Evolutionary conservation across 2,888 invertebrate species (phyloP), one percentile per base, ranked within the genome.

Genomic region (Hyposoter dolosus): DNA sequence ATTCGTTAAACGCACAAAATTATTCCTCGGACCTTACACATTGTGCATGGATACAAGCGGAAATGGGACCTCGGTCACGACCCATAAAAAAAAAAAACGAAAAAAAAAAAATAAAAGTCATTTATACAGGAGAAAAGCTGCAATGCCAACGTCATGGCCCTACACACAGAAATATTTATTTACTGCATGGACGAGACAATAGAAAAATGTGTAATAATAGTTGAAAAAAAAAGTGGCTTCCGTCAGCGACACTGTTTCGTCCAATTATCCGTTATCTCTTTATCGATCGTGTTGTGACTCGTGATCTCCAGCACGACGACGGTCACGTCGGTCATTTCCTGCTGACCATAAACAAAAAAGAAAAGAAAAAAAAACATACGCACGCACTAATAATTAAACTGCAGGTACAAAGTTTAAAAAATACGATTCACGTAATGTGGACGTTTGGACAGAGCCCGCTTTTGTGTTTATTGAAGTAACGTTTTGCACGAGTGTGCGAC

Each of bases 401-500:
- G 47, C 45, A 19, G 65, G 45, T 32, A 23, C 32, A 60, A 32
- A 56, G 77, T 84, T 77, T 77, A 77, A 65, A 12, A 56, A 40
- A 56, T 43, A 43, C 69, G 75, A 76, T 75, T 65, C 50, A 65
- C 65, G 79, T 75, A 56, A 80, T 40, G 45, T 77, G 47, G 75
- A n/a, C 76, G 81, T 81, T 77, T 47, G 66, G 81, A 40, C 72
- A 66, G 56, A 45, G 28, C 28, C 5, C 40, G 35, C 63, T 60
- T 77, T 66, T 82, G 77, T 80, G 65, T 82, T 82, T 78, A 63
- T 85, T 63, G 56, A 79, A 83, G 45, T 69, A 75, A 60, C 32
- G 53, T 63, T 69, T 28, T 28, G 69, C 23, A 17, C 28, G 23
- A 40, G 23, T 32, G 53, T 23, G 71, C 53, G n/a, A n/a, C 56